Evolutionary conservation across 2,888 invertebrate genomes (phyloP).

Genomic region (Tillus elongatus): DNA sequence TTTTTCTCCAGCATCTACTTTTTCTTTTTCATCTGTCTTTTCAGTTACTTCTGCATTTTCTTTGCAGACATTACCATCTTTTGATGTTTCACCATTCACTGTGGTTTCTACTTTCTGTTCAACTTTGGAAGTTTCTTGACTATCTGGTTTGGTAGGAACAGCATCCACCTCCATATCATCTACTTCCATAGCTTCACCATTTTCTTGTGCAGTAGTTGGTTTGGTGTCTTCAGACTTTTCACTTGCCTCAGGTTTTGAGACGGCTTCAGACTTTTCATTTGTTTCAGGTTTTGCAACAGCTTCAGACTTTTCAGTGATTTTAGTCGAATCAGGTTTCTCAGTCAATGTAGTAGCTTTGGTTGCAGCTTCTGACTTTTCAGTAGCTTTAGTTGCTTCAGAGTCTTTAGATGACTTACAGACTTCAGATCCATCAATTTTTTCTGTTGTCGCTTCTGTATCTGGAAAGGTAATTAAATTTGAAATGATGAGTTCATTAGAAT

Average conservation of each 20-base stretch:
- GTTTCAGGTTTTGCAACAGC: constrained; percentile 22
- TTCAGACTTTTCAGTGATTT: too few relatives aligned
- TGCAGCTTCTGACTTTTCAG: constrained; percentile 36
- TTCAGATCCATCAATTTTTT: too few relatives aligned
- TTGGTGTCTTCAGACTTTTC: constrained; percentile 21
- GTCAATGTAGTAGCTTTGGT: constrained; percentile 21
- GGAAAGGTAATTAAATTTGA: too few relatives aligned
- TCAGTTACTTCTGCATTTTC: constrained; percentile 31
- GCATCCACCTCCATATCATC: constrained; percentile 16
- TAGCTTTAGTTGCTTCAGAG: constrained; percentile 29
- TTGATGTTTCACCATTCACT: constrained; percentile 35
- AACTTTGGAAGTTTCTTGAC: background rate
- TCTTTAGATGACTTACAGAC: too few relatives aligned
- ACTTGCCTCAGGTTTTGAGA: constrained; percentile 17
- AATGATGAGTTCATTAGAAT: constrained; percentile 14
- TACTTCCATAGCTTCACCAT: constrained; percentile 17
- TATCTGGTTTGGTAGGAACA: too few relatives aligned
- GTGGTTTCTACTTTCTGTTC: constrained; percentile 17
- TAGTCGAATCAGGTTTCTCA: too few relatives aligned
- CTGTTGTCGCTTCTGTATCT: constrained; percentile 7
- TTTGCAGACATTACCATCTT: too few relatives aligned
- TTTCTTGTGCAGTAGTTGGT: constrained; percentile 19
- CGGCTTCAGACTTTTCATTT: constrained; percentile 19
- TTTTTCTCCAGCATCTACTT: constrained; percentile 8
- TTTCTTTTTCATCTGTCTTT: constrained; percentile 12